Evolutionary conservation across 2,888 invertebrate genomes (phyloP).

Genomic region (Myopa testacea): DNA sequence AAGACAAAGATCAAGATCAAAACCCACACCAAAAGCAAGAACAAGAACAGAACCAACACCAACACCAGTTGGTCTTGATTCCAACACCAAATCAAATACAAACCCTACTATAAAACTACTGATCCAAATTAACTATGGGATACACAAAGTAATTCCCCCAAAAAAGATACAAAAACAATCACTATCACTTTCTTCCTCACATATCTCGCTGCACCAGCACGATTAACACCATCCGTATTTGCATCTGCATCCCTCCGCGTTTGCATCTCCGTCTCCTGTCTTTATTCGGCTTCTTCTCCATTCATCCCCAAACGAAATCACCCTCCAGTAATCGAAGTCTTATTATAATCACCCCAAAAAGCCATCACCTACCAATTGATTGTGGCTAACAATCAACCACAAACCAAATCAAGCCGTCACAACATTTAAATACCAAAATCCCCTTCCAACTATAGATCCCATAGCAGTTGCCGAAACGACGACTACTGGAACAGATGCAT

Average conservation of each 20-base stretch:
- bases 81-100: too few species aligned
- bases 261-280: neutral
- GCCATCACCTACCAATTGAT: conserved; percentile 51
- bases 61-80: too few species aligned
- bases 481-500: conserved; percentile 43
- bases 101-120: neutral
- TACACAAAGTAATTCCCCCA: too few species aligned
- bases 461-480: conserved; percentile 62
- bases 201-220: conserved; percentile 20
- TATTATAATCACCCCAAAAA: neutral
- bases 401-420: conserved; percentile 13
- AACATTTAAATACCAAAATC: conserved; percentile 59
- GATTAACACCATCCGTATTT: conserved; percentile 33
- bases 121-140: conserved; percentile 1
- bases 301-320: conserved; percentile 19
- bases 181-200: conserved; percentile 11
- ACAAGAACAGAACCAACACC: too few species aligned
- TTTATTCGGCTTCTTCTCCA: conserved; percentile 1
- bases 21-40: too few species aligned
- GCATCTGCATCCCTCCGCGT: conserved; percentile 17
- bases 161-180: conserved; percentile 1
- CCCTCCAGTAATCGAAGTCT: conserved; percentile 13
- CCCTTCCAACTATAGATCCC: conserved; percentile 66
- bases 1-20: conserved; percentile 26
- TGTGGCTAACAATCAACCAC: too few species aligned